Evolutionary conservation across 2,797 vertebrate species (phyloP).

Genomic region (Sylvilagus floridanus): DNA sequence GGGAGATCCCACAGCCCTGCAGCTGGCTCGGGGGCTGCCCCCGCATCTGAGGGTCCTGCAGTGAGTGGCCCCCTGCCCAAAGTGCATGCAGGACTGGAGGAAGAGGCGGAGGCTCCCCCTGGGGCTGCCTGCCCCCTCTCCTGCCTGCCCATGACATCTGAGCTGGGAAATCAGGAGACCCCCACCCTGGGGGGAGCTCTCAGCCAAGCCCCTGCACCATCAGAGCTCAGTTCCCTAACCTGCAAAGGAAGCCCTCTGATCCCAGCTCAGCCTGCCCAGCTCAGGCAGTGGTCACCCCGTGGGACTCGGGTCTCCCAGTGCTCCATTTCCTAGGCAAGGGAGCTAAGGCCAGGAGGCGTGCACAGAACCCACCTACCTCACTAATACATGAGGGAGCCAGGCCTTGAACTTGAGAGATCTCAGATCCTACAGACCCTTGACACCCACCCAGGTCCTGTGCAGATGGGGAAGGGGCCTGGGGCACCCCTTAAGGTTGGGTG

Average conservation of each 20-base stretch:
- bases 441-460: not conserved
- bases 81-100: not conserved
- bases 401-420: not conserved
- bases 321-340: not conserved
- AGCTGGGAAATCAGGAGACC: not conserved
- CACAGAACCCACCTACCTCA: not conserved
- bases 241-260: not conserved
- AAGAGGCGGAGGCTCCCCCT: no score
- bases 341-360: not conserved
- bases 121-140: no score
- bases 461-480: not conserved
- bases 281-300: not conserved
- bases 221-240: not conserved
- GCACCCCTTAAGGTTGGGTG: no score
- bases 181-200: no score
- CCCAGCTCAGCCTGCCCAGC: not conserved
- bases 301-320: rapidly evolving
- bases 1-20: constrained; percentile 85
- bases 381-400: not conserved
- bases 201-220: not conserved
- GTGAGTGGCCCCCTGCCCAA: constrained; percentile 86
- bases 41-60: constrained; percentile 88
- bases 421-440: not conserved
- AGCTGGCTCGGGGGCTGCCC: constrained; percentile 88
- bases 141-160: not conserved